Evolutionary conservation across 2,888 invertebrate genomes (phyloP).

Genomic region (Exocentrus adspersus): DNA sequence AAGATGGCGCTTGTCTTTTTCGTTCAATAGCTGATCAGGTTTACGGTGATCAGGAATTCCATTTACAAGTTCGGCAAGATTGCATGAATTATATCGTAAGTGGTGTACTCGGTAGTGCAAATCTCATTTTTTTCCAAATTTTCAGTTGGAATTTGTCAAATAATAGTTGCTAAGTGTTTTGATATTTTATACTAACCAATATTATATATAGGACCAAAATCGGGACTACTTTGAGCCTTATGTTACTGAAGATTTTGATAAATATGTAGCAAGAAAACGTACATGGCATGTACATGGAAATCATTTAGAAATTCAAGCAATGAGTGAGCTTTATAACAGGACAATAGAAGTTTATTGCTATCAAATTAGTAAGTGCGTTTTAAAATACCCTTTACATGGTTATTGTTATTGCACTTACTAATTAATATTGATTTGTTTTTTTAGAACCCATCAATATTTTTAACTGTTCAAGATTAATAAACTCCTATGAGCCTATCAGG

Average conservation of each 20-base stretch:
- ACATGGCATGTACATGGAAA: conserved; percentile 86
- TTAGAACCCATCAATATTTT: conserved; percentile 88
- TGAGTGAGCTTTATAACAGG: conserved; percentile 89
- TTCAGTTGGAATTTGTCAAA: no score
- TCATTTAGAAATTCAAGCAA: conserved; percentile 90
- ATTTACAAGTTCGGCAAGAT: conserved; percentile 80
- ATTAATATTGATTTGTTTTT: conserved; percentile 26
- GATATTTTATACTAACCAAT: no score
- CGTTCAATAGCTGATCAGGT: conserved; percentile 90
- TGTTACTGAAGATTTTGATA: conserved; percentile 88
- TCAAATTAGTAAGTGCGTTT: conserved; percentile 68
- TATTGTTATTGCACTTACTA: no score
- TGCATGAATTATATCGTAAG: conserved; percentile 92
- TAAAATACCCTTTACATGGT: no score
- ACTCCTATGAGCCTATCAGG: conserved; percentile 81
- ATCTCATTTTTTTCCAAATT: neutral
- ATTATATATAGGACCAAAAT: conserved; percentile 74
- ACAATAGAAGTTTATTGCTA: conserved; percentile 89
- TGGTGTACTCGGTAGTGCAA: conserved; percentile 30
- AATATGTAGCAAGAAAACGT: conserved; percentile 83
- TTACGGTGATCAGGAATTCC: conserved; percentile 92
- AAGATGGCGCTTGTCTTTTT: conserved; percentile 91
- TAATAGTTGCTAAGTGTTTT: no score
- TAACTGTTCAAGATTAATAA: conserved; percentile 76
- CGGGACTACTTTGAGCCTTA: conserved; percentile 88